A percentile compares a stretch with the other conserved stretches of the same genome.
Evolutionary conservation across 1,140 invertebrate genomes (phyloP).

Genomic region (Pachypeltis micranthus): DNA sequence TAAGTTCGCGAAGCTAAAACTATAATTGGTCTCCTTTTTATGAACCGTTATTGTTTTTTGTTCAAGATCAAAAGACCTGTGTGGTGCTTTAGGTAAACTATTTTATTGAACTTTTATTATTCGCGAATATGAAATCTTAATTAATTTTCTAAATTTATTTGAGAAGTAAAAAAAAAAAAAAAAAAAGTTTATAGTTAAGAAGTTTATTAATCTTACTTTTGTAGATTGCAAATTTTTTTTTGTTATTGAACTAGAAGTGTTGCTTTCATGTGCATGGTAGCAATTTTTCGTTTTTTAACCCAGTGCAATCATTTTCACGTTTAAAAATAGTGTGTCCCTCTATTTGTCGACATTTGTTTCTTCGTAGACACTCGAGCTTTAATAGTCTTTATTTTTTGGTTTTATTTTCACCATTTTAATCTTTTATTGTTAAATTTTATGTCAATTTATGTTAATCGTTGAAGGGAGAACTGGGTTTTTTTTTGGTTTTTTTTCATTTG

Average conservation of each 20-base stretch:
- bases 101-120: too few relatives aligned
- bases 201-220: too few relatives aligned
- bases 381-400: conserved; percentile 5
- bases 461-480: not conserved
- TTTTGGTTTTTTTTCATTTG: conserved; percentile 1
- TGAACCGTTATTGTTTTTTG: too few relatives aligned
- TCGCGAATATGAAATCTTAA: too few relatives aligned
- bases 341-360: not conserved
- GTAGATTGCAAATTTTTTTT: too few relatives aligned
- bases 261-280: not conserved
- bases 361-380: not conserved
- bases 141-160: too few relatives aligned
- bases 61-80: too few relatives aligned
- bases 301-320: not conserved
- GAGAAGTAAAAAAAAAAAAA: too few relatives aligned
- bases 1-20: too few relatives aligned
- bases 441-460: not conserved
- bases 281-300: conserved; percentile 7
- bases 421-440: conserved; percentile 1
- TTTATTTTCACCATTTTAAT: not conserved
- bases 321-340: not conserved
- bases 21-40: too few relatives aligned
- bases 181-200: too few relatives aligned
- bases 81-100: too few relatives aligned
- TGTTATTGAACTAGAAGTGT: not conserved